Conservation (phyloP, 2,888 invertebrate species). For the Ennomos fuscantarius region DNA sequence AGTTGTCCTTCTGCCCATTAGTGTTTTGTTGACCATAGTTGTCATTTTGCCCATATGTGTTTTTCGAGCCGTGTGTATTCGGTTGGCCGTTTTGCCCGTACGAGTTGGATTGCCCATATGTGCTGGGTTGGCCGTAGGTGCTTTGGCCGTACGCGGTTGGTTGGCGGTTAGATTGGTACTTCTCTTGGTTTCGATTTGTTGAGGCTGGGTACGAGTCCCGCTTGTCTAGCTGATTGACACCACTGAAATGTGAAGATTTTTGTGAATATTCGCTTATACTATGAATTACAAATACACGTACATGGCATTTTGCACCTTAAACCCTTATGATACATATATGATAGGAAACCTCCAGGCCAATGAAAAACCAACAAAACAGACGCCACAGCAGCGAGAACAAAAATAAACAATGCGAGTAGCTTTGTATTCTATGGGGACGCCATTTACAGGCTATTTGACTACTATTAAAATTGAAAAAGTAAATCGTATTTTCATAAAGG, state of each 20-base stretch:
- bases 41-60: constrained; percentile 2
- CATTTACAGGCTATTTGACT: too few species aligned
- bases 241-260: constrained; percentile 46
- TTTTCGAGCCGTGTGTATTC: constrained; percentile 3
- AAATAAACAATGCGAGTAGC: too few species aligned
- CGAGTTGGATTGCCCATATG: constrained; percentile 33
- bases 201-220: constrained; percentile 44
- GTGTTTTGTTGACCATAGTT: neutral
- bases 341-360: too few species aligned
- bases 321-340: too few species aligned
- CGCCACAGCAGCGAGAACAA: too few species aligned
- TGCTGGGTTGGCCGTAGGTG: constrained; percentile 32
- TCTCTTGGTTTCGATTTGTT: constrained; percentile 43
- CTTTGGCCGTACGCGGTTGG: constrained; percentile 37
- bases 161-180: constrained; percentile 42
- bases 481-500: too few species aligned
- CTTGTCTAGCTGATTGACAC: constrained; percentile 59
- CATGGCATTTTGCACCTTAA: too few species aligned
- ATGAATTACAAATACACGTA: too few species aligned
- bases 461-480: too few species aligned
- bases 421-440: too few species aligned
- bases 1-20: constrained; percentile 32
- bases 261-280: too few species aligned
- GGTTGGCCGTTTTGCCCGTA: constrained; percentile 21
- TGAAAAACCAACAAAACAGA: too few species aligned